These are phyloP conservation scores for Beris chalybata DNA, from an alignment of 2,888 invertebrate genomes.

Conservation along the genomic window DNA sequence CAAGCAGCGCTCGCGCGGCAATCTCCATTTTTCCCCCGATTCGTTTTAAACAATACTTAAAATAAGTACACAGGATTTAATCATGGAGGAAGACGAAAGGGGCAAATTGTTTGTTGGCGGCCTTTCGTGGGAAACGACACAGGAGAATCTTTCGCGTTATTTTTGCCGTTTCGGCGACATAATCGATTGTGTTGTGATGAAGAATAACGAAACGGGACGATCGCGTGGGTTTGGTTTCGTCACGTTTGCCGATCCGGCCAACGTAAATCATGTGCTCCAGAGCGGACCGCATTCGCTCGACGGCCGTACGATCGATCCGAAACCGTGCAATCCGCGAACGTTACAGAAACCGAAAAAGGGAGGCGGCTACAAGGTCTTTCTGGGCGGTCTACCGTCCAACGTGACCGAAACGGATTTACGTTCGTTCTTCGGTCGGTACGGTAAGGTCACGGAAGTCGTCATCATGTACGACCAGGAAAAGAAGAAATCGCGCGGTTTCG, in stretches of 20 bases:
- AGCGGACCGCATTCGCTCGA: constrained; percentile 93
- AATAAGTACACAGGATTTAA: constrained; percentile 36
- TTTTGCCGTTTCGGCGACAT: constrained; percentile 95
- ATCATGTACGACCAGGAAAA: constrained; percentile 98
- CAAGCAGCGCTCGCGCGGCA: constrained; percentile 3
- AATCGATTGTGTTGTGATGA: constrained; percentile 97
- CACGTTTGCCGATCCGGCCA: constrained; percentile 89
- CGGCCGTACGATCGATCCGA: constrained; percentile 89
- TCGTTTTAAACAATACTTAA: constrained; percentile 18
- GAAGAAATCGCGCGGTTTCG: constrained; percentile 94
- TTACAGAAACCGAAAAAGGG: constrained; percentile 90
- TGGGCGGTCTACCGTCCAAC: constrained; percentile 95
- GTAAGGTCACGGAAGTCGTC: constrained; percentile 95
- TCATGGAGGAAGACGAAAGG: constrained; percentile 57
- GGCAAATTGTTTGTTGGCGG: constrained; percentile 93
- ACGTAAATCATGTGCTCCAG: constrained; percentile 87
- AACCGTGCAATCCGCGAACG: constrained; percentile 91
- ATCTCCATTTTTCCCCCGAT: constrained; percentile 26
- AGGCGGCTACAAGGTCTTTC: constrained; percentile 91
- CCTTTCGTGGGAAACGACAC: constrained; percentile 92
- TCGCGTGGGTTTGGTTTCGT: constrained; percentile 97
- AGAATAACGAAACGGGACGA: constrained; percentile 93
- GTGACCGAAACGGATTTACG: constrained; percentile 92
- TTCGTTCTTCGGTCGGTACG: constrained; percentile 89
- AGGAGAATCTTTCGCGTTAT: constrained; percentile 75